Conservation (phyloP, 2,797 vertebrate genomes). For the Oryzias dopingdopingensis region DNA sequence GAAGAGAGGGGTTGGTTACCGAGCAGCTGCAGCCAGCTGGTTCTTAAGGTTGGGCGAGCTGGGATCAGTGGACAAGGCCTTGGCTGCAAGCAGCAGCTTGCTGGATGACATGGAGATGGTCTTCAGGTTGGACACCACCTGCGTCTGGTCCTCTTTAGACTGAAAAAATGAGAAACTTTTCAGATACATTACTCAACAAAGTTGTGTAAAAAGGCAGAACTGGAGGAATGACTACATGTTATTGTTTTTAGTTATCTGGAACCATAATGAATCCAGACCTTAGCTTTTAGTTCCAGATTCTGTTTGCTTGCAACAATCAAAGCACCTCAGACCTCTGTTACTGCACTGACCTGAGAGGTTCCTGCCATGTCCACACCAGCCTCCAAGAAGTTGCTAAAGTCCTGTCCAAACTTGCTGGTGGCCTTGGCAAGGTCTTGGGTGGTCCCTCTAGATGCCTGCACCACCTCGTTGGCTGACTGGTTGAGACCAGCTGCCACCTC, state of each 20-base stretch:
- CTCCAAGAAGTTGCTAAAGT: conserved; percentile 92
- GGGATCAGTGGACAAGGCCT: conserved; percentile 92
- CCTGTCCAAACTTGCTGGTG: conserved; percentile 92
- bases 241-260: too few species aligned
- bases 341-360: conserved; percentile 84
- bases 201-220: too few species aligned
- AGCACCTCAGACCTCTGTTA: too few species aligned
- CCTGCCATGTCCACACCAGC: conserved; percentile 97
- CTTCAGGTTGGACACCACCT: conserved; percentile 96
- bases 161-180: conserved; percentile 48
- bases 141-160: conserved; percentile 92
- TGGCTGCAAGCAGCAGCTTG: conserved; percentile 92
- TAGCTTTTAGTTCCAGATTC: too few species aligned
- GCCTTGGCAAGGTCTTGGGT: conserved; percentile 90
- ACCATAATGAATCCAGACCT: too few species aligned
- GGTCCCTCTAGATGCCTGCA: conserved; percentile 91
- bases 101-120: conserved; percentile 98
- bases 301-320: too few species aligned
- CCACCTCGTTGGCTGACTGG: conserved; percentile 94
- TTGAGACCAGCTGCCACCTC: conserved; percentile 89
- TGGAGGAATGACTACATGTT: too few species aligned
- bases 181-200: not conserved
- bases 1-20: conserved; percentile 64
- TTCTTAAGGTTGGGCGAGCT: conserved; percentile 94
- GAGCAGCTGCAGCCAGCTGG: conserved; percentile 92